Base-by-base conservation (phyloP, 53 echinoderm and acorn worm species). In the Echinarachnius parma region DNA sequence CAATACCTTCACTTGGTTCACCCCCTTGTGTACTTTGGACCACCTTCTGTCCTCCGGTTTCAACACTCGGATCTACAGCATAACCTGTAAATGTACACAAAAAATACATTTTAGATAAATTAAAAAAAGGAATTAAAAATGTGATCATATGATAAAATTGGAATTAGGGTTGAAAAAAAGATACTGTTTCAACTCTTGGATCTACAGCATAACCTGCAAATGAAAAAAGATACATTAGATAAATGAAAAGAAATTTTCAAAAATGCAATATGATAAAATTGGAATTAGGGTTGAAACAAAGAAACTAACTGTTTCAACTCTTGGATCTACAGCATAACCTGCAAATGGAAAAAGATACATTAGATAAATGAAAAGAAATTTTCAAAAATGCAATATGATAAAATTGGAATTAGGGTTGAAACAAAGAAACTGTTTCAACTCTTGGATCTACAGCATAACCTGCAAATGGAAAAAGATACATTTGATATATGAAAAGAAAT, bases 321-420 rank as follows among this genome's bases (percentile, higher is more conserved):
- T 89, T 15, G 93, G 93, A 83, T 93, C 93, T 34, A 93, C 68
- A 21, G 93, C 93, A 81, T 62, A 93, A 37, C 93, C 93, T 93
- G 70, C 13, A 39, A 9, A 13, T 9, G 39, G 13, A 39, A 39
- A 13, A 39, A 39, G 13, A 9, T 13, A 39, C 13, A 9, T 39
- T n/a, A n/a, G n/a, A n/a, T n/a, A n/a, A n/a, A n/a, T n/a, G n/a
- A n/a, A n/a, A n/a, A n/a, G n/a, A n/a, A n/a, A n/a, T n/a, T n/a
- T n/a, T n/a, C n/a, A n/a, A n/a, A n/a, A n/a, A n/a, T n/a, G n/a
- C n/a, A n/a, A n/a, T n/a, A n/a, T n/a, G n/a, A n/a, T n/a, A n/a
- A n/a, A n/a, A n/a, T n/a, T n/a, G n/a, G n/a, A n/a, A n/a, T n/a
- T n/a, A 31, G 31, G 18, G 27, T 23, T 4, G 28, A 55, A 55